phyloP scores from a whole-genome alignment of 1,140 invertebrate species.

The Hyphantria cunea region DNA sequence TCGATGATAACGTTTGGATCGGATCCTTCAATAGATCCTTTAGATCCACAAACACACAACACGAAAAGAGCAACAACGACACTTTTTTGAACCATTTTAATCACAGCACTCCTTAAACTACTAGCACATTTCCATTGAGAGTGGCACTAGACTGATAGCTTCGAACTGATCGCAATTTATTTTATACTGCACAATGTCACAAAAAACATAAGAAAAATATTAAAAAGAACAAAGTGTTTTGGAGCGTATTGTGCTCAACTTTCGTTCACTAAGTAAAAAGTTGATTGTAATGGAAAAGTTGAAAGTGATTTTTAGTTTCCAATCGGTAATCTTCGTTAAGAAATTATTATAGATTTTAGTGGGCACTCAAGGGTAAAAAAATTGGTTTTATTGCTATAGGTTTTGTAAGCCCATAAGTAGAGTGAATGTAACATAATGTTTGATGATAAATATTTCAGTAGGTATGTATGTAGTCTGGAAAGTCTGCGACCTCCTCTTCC shows the following conservation, averaged over 20 bases:
- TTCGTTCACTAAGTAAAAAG: slow-evolving; percentile 54
- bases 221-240: slow-evolving; percentile 57
- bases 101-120: slow-evolving; percentile 39
- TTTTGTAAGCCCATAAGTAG: too few species aligned
- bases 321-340: slow-evolving; percentile 23
- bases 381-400: too few species aligned
- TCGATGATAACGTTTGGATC: slow-evolving; percentile 37
- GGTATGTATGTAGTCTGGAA: too few species aligned
- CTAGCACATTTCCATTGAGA: slow-evolving; percentile 49
- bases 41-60: slow-evolving; percentile 35
- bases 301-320: slow-evolving; percentile 41
- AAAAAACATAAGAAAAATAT: slow-evolving; percentile 57
- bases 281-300: slow-evolving; percentile 46
- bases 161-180: slow-evolving; percentile 45
- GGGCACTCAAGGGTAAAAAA: background rate
- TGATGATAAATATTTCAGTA: too few species aligned
- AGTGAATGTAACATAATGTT: too few species aligned
- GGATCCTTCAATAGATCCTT: slow-evolving; percentile 39
- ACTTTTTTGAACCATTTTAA: slow-evolving; percentile 59
- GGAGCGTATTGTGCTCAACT: slow-evolving; percentile 56
- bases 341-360: slow-evolving; percentile 26
- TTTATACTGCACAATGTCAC: slow-evolving; percentile 61
- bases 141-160: slow-evolving; percentile 51
- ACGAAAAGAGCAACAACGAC: slow-evolving; percentile 42
- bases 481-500: too few species aligned